Evolutionary conservation across 2,797 vertebrate species (phyloP), one percentile per base, ranked within the genome.

Genomic region (Coregonus suidteri): DNA sequence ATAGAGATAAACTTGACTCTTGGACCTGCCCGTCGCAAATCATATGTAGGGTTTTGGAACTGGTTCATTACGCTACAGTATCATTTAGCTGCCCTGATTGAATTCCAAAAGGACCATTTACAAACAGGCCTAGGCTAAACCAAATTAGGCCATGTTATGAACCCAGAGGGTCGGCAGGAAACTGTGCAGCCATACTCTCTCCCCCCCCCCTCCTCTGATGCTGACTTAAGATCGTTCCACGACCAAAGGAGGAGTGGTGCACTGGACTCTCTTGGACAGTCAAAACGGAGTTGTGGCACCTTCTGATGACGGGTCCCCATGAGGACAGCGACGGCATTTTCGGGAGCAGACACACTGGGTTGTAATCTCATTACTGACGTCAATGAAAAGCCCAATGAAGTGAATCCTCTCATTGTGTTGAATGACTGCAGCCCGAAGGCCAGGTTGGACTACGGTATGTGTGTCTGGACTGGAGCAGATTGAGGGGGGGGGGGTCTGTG

Each of bases 281-380:
- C 9, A 47, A 11, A 11, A 47, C 41, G 0, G 6, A 56, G 6
- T 31, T 56, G 70, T 74, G 74, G 64, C 77, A 85, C 76, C 81
- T 80, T 77, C 71, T 67, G 18, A 71, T 30, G 74, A 76, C 9
- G 64, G 79, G 75, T 75, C 82, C 35, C 73, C 62, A 25, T 25
- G 25, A 25, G 25, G 25, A 25, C 81, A 74, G 75, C 75, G 73
- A 11, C 59, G 9, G 59, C 9, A n/a, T 62, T 85, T 62, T 3
- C 41, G 2, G 14, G 86, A 89, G 78, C 88, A 92, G 91, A 90
- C 89, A 92, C 88, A 86, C 91, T 86, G 82, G 83, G 78, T 85
- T 88, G 84, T 92, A 92, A 94, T 91, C 91, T 83, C 82, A 90
- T 92, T 93, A 92, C 82, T 91, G 90, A 93, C 85, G 82, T 91